Evolutionary conservation across 2,797 vertebrate species (phyloP), one percentile per base, ranked within the genome.

Genomic region (Cynodonichthys magdalenae): DNA sequence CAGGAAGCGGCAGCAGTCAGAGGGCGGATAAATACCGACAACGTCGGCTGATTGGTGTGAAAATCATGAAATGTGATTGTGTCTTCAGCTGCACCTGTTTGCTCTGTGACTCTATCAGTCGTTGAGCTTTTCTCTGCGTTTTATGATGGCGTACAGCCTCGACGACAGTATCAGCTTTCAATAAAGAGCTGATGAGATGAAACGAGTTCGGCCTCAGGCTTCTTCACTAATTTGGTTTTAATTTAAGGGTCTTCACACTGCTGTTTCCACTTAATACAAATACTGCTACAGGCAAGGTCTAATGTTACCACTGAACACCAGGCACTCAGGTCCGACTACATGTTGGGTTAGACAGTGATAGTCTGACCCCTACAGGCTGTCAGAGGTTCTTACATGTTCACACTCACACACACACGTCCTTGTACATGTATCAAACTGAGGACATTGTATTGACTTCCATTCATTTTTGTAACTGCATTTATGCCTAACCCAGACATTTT

Each of bases 291-390:
- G 75, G 69, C 59, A 67, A 81, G 61, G 66, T 79, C 57, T 71
- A 15, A 58, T 28, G 48, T 53, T 55, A 42, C n/a, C 34, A 44
- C 20, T 63, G 39, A 63, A 49, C 54, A 39, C 36, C 12, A 11
- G 31, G 7, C 29, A n/a, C 11, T 46, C 29, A 64, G 44, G 60
- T 53, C 29, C 48, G 29, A 9, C 31, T 48, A 11, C 53, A 47
- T 46, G 15, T 51, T 48, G 28, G 68, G 42, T 74, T 66, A 72
- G 59, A 68, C 53, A 11, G 84, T 65, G 72, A 56, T 63, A 87
- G 69, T 59, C 76, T 91, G 91, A 78, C 89, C 81, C 84, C 90
- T 90, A 76, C 85, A 88, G 90, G 86, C 83, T 41, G 27, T 39
- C 57, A 48, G 15, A 28, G 53, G 74, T 55, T 84, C 50, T 52